phyloP scores from a whole-genome alignment of 2,113 vertebrate genomes.

The Haemorhous mexicanus region DNA sequence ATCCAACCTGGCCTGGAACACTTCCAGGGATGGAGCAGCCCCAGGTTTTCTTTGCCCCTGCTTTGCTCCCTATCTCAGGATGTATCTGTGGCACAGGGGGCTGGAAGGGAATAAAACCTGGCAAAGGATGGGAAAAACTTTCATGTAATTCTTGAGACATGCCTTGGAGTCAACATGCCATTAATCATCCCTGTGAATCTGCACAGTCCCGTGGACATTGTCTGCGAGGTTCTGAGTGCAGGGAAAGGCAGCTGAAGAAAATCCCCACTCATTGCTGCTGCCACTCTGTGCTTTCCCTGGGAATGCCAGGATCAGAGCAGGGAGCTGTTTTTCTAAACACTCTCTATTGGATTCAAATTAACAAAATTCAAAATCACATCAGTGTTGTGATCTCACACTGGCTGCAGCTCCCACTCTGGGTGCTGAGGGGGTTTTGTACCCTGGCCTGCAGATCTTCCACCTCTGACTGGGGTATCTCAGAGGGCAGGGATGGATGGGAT shows the following conservation, averaged over 20 bases:
- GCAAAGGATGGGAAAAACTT: not conserved
- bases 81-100: rapidly evolving
- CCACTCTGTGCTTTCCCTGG: not conserved
- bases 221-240: not conserved
- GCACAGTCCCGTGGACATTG: not conserved
- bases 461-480: not conserved
- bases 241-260: not conserved
- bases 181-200: not conserved
- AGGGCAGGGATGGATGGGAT: not conserved
- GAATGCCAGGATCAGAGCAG: not conserved
- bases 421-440: not conserved
- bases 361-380: not conserved
- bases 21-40: not conserved
- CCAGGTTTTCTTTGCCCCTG: not conserved
- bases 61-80: not conserved
- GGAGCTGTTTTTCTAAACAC: not conserved
- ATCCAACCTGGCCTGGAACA: not conserved
- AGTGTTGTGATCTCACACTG: not conserved
- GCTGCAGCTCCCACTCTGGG: not conserved
- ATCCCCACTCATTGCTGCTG: not conserved
- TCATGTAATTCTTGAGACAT: not conserved
- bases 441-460: not conserved
- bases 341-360: not conserved
- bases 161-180: not conserved
- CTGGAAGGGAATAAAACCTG: not conserved